Evolutionary conservation across 2,797 vertebrate genomes (phyloP).

Genomic region (Chlorospingus semifuscus): DNA sequence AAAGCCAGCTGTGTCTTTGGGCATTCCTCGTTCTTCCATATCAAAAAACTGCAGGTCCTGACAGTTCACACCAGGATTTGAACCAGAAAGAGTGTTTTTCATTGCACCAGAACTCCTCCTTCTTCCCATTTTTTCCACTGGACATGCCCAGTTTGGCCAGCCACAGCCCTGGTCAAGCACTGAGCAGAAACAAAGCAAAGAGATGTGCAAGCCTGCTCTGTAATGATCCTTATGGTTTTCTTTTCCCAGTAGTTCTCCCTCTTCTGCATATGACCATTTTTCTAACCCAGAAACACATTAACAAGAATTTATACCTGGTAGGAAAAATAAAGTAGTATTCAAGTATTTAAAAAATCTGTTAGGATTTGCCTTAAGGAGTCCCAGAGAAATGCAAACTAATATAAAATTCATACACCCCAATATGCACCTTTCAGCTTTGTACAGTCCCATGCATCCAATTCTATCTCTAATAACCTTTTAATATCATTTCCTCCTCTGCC

Average conservation of each 20-base stretch:
- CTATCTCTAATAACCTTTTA: constrained; percentile 76
- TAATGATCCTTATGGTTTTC: neutral
- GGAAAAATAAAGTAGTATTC: neutral
- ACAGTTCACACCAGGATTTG: neutral
- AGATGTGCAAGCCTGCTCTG: neutral
- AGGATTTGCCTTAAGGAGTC: constrained; percentile 28
- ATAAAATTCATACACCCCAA: constrained; percentile 30
- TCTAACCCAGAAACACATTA: neutral
- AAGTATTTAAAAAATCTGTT: constrained; percentile 8
- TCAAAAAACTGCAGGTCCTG: neutral
- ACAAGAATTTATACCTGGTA: neutral
- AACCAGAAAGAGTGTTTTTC: neutral
- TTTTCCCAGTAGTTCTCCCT: neutral
- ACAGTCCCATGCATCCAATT: constrained; percentile 19
- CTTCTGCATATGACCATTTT: neutral
- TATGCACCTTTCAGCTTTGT: constrained; percentile 19
- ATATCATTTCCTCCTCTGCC: constrained; percentile 76
- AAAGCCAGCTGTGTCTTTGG: neutral
- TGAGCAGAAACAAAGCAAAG: neutral
- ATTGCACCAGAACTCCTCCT: neutral
- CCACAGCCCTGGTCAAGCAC: neutral
- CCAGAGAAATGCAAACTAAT: constrained; percentile 46
- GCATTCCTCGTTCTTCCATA: neutral
- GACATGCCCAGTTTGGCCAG: neutral
- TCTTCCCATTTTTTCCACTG: neutral